Evolutionary conservation across 2,797 vertebrate species (phyloP).

Genomic region (Pangasius mekongensis): DNA sequence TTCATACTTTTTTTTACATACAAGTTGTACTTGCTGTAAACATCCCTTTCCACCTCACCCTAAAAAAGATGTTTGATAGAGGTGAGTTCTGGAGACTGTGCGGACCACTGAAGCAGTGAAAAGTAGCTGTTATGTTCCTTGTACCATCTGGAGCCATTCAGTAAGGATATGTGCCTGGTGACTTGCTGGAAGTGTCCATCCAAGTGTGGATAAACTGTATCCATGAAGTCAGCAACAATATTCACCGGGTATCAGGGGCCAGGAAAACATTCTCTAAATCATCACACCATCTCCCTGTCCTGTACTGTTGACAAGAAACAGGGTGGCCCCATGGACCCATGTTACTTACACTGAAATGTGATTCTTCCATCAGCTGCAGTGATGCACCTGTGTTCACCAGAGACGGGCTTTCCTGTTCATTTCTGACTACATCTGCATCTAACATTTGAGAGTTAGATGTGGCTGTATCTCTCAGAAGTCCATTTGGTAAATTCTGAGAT

Average conservation of each 20-base stretch:
- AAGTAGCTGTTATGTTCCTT: constrained; percentile 4
- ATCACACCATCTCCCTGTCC: not conserved
- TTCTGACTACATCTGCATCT: not conserved
- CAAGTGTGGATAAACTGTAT: not conserved
- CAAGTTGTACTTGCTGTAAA: not conserved
- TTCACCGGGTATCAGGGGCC: not conserved
- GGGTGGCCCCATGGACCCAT: not conserved
- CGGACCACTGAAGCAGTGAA: not conserved
- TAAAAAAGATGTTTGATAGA: not conserved
- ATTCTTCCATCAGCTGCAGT: not conserved
- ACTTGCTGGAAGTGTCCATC: not conserved
- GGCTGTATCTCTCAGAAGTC: not conserved
- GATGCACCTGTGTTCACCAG: not conserved
- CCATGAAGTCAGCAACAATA: not conserved
- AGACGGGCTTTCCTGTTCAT: not conserved
- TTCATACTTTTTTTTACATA: not conserved
- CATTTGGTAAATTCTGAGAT: not conserved
- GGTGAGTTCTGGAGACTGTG: not conserved
- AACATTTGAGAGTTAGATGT: not conserved
- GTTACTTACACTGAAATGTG: not conserved
- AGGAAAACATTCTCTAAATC: not conserved
- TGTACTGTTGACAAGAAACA: not conserved
- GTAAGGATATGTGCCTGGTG: not conserved
- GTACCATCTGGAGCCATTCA: constrained; percentile 3
- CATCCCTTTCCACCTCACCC: not conserved